Evolutionary conservation across 2,888 invertebrate species (phyloP).

Genomic region (Laothoe populi): DNA sequence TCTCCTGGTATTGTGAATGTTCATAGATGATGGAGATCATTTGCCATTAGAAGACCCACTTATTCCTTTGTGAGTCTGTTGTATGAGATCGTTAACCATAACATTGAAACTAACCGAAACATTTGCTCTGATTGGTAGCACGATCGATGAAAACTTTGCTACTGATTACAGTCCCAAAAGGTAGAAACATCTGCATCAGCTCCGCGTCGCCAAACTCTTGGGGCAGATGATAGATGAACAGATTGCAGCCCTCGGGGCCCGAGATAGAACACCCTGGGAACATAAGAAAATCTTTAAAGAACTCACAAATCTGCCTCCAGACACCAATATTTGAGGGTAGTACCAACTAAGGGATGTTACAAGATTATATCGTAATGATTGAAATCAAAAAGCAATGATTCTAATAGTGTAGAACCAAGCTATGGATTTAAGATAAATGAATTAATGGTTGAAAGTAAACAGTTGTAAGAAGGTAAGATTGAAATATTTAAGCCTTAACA

Average conservation of each 20-base stretch:
- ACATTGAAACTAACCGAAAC: slow-evolving; percentile 93
- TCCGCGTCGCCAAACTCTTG: slow-evolving; percentile 99
- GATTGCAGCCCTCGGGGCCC: slow-evolving; percentile 99
- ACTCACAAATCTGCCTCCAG: slow-evolving; percentile 82
- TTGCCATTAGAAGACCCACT: too few species aligned
- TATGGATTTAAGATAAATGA: too few species aligned
- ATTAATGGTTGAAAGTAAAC: too few species aligned
- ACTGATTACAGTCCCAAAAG: slow-evolving; percentile 99
- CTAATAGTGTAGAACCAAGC: too few species aligned
- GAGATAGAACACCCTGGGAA: slow-evolving; percentile 97
- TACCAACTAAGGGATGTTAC: not conserved
- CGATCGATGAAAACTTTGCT: slow-evolving; percentile 99
- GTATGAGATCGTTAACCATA: not conserved
- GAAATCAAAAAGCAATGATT: too few species aligned
- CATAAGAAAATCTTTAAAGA: slow-evolving; percentile 89
- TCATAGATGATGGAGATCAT: too few species aligned
- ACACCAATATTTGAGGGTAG: slow-evolving; percentile 46
- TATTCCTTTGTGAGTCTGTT: too few species aligned
- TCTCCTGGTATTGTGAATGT: too few species aligned
- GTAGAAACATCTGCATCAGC: slow-evolving; percentile 99
- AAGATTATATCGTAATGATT: not conserved
- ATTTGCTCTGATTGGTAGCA: slow-evolving; percentile 99
- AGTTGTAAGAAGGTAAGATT: too few species aligned
- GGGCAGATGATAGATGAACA: slow-evolving; percentile 99
- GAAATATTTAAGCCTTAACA: too few species aligned